Evolutionary conservation across 2,113 vertebrate genomes (phyloP).

Genomic region (Perca schrenkii): DNA sequence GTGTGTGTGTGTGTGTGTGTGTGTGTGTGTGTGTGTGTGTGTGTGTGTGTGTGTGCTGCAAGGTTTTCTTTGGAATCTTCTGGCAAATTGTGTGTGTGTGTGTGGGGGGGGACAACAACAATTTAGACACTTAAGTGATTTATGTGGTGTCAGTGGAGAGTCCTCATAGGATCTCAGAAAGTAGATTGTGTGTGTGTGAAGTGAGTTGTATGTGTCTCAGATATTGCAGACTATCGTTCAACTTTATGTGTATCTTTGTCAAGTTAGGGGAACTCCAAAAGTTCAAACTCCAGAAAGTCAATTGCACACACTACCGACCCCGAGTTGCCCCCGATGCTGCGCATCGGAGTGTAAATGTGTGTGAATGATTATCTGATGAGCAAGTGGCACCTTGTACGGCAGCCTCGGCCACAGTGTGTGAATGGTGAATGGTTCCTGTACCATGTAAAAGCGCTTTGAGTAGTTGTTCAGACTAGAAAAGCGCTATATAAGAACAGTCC

Average conservation of each 20-base stretch:
- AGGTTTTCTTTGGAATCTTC: conserved; percentile 15
- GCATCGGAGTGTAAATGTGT: no score
- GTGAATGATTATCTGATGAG: no score
- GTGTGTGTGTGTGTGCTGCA: not conserved
- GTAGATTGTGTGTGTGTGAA: not conserved
- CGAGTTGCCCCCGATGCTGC: no score
- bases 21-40: not conserved
- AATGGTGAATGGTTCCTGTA: no score
- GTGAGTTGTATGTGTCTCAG: not conserved
- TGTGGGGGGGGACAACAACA: not conserved
- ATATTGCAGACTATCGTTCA: conserved; percentile 26
- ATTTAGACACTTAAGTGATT: conserved; percentile 8
- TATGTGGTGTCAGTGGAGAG: conserved; percentile 16
- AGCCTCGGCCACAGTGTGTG: no score
- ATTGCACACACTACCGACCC: no score
- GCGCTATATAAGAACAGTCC: no score
- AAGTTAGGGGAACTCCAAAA: conserved; percentile 35
- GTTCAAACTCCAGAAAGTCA: conserved; percentile 4
- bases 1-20: not conserved
- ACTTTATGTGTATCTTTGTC: conserved; percentile 6
- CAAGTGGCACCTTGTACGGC: no score
- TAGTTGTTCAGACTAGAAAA: no score
- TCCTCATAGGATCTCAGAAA: not conserved
- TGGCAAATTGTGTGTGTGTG: not conserved
- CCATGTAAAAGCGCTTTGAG: no score